Conservation (phyloP, 2,888 invertebrate species). For the Ethmia dodecea region DNA sequence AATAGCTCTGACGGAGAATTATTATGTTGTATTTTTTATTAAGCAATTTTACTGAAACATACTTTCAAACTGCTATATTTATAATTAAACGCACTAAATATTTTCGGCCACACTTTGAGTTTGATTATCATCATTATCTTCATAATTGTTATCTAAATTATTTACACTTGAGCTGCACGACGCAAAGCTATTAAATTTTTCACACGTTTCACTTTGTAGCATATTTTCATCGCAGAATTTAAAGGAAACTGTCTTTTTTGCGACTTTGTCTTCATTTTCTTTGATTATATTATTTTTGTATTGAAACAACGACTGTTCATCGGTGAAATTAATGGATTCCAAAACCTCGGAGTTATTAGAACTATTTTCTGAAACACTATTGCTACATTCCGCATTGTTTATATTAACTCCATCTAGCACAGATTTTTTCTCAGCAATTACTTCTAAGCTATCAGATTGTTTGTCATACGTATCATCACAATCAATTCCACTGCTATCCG, state of each 20-base stretch:
- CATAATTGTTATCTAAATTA: slow-evolving; percentile 47
- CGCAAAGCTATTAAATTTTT: slow-evolving; percentile 65
- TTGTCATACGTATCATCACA: slow-evolving; percentile 81
- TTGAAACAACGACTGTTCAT: slow-evolving; percentile 48
- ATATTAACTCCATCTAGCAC: slow-evolving; percentile 45
- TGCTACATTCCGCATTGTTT: slow-evolving; percentile 35
- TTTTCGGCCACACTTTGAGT: slow-evolving; percentile 51
- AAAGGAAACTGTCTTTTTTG: slow-evolving; percentile 40
- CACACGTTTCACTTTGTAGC: slow-evolving; percentile 66
- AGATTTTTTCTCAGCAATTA: slow-evolving; percentile 44
- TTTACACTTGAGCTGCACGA: slow-evolving; percentile 49
- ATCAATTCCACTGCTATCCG: slow-evolving; percentile 77
- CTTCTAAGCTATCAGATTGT: slow-evolving; percentile 63
- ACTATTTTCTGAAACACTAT: slow-evolving; percentile 33
- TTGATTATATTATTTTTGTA: slow-evolving; percentile 42
- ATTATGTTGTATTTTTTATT: slow-evolving; percentile 35
- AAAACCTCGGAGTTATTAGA: slow-evolving; percentile 41
- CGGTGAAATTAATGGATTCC: slow-evolving; percentile 55
- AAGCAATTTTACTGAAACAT: slow-evolving; percentile 50
- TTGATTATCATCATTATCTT: slow-evolving; percentile 46
- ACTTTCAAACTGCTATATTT: slow-evolving; percentile 53
- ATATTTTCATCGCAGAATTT: slow-evolving; percentile 64
- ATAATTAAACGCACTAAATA: slow-evolving; percentile 54
- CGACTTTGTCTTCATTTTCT: slow-evolving; percentile 34
- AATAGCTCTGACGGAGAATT: slow-evolving; percentile 33